Percentiles rank a stretch among this genome's conserved stretches.
Evolutionary conservation across 2,888 invertebrate species (phyloP).

Genomic region (Tineola bisselliella): DNA sequence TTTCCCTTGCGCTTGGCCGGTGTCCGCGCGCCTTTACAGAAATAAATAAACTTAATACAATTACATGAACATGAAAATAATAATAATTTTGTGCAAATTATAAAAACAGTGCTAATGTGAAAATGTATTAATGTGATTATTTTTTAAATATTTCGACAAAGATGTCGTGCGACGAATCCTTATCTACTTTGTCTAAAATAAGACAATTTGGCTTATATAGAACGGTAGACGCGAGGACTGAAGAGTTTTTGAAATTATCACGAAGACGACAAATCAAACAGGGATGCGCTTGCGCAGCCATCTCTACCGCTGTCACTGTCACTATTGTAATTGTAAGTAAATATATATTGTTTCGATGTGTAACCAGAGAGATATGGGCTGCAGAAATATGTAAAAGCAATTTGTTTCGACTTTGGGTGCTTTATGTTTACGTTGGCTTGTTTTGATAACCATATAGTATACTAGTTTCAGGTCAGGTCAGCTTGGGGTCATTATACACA

Average conservation of each 20-base stretch:
- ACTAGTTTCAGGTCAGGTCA: no score
- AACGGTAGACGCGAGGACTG: constrained; percentile 49
- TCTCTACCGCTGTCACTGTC: constrained; percentile 54
- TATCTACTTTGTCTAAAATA: constrained; percentile 30
- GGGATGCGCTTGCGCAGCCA: constrained; percentile 54
- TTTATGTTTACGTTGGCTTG: no score
- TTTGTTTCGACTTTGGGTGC: no score
- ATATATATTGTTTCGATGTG: background rate
- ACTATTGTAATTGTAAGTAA: constrained; percentile 55
- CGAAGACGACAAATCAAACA: constrained; percentile 48
- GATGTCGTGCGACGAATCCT: constrained; percentile 51
- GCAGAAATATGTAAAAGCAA: no score
- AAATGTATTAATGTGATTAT: constrained; percentile 19
- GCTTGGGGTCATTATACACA: no score
- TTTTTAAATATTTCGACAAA: no score
- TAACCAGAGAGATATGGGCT: no score
- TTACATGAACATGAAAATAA: background rate
- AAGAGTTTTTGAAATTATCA: constrained; percentile 51
- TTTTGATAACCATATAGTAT: no score
- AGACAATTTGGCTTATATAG: constrained; percentile 53
- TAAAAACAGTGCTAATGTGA: constrained; percentile 4
- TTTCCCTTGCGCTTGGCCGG: constrained; percentile 31
- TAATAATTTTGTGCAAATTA: no score
- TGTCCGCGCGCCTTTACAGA: constrained; percentile 26
- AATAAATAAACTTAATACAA: constrained; percentile 18